Evolutionary conservation across 2,888 invertebrate genomes (phyloP), one percentile per base, ranked within the genome.

Genomic region (Hecatera dysodea): DNA sequence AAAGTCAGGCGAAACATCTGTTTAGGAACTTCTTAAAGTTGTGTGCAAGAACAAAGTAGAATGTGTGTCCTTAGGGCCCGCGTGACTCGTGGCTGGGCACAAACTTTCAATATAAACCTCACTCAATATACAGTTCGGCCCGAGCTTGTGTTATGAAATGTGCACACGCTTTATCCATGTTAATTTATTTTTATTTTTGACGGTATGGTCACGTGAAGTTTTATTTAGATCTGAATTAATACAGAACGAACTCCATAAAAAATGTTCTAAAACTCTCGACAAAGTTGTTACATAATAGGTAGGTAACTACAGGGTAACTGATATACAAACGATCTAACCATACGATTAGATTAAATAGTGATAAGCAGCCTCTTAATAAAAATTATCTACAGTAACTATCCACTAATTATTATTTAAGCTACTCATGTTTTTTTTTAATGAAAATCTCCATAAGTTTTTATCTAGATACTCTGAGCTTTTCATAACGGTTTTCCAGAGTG

Each of bases 11-110:
- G 86, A 89, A 93, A 93, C 93, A 93, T 93, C 93, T 93, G 93
- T 93, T 94, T 92, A 92, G 90, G 89, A 93, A 93, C 90, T 94
- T 92, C 91, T 90, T 88, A 90, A 93, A 94, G 90, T 94, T 93
- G 87, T 82, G 87, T 89, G 85, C 87, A 92, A 91, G 93, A 93
- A 93, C 93, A 93, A 93, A 93, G 93, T 92, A 87, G 87, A 84
- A 90, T 90, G 89, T 90, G 90, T 91, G 91, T 92, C 93, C 93
- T 92, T 83, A 91, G 93, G 93, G 92, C 89, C 87, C 83, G 86
- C 72, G 83, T 72, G 76, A 61, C 77, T 76, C 72, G 81, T 80
- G 84, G 84, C 80, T 69, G 70, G 53, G 63, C 57, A 65, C 80
- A 67, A 92, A 92, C 90, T 93, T 93, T 91, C 89, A 89, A 89